Base-by-base conservation (phyloP, 2,888 invertebrate genomes). In the Ctena decussata region DNA sequence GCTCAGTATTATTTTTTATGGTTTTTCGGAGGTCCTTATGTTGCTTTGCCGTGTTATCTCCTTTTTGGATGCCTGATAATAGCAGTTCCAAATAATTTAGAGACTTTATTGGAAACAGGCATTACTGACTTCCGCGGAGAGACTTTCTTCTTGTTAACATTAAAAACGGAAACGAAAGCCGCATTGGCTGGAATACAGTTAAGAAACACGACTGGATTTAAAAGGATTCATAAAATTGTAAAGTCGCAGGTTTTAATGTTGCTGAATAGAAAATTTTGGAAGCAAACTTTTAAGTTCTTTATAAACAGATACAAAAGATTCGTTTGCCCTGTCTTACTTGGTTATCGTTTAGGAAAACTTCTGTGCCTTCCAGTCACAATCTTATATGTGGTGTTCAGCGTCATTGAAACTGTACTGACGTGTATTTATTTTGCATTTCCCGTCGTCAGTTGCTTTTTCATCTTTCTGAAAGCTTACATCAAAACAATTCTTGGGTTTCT, bases 231-330 rank as follows among this genome's bases (percentile, higher is more conserved):
- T 15, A 32, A 41, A 2, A 74, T 74, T 35, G 12, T 83, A 15
- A 70, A 78, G 15, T 77, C 82, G 6, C 80, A 86, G 18, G 35
- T 70, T 27, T 75, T 77, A 53, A 83, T 86, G 86, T 27, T 83
- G n/a, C 27, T 86, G n/a, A 75, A 83, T 41, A 39, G 70, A n/a
- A 57, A 41, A 60, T 86, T 83, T 71, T 86, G 86, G 86, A 53
- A 57, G 30, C 71, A 75, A n/a, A 60, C 60, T 15, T 11, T 78
- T 0, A 69, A 70, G 11, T 12, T 83, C 1, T 80, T 83, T 37
- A 15, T 46, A 30, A 27, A 39, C 11, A 46, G 82, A 49, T 83
- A 72, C 74, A n/a, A n/a, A n/a, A n/a, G n/a, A n/a, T n/a, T n/a
- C n/a, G n/a, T n/a, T n/a, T n/a, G n/a, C n/a, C n/a, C n/a, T n/a